Evolutionary conservation across 2,888 invertebrate genomes (phyloP).

Genomic region (Embidobia sp.): DNA sequence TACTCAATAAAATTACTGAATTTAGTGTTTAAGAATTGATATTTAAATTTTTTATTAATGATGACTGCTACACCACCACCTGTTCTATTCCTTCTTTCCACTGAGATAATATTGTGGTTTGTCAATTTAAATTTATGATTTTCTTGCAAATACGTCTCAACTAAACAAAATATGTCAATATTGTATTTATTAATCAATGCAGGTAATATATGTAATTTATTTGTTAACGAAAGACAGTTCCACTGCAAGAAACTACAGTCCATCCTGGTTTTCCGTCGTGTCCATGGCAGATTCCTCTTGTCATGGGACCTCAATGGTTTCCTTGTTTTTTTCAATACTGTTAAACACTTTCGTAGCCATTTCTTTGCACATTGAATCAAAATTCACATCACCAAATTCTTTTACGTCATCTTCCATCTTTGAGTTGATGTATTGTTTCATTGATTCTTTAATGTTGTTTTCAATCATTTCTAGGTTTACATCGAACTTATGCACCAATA

Average conservation of each 20-base stretch:
- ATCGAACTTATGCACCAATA: too few relatives aligned
- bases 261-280: too few relatives aligned
- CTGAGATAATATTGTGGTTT: slow-evolving; percentile 5
- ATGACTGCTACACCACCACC: slow-evolving; percentile 16
- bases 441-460: too few relatives aligned
- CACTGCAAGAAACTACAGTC: background rate
- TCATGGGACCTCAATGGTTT: too few relatives aligned
- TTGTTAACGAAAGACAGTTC: slow-evolving; percentile 1
- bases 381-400: too few relatives aligned
- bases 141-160: background rate
- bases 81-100: background rate
- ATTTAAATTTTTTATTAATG: slow-evolving; percentile 5
- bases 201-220: background rate
- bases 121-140: background rate
- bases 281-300: too few relatives aligned
- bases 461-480: too few relatives aligned
- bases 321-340: too few relatives aligned
- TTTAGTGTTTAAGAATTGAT: background rate
- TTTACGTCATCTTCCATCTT: too few relatives aligned
- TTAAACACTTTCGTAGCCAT: too few relatives aligned
- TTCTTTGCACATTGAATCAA: too few relatives aligned
- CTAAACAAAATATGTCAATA: slow-evolving; percentile 5
- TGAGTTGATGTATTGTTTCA: too few relatives aligned
- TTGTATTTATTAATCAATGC: background rate
- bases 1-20: background rate